A percentile compares a stretch with the other conserved stretches of the same genome.
These are phyloP conservation scores for Alethe castanea DNA, from an alignment of 2,113 vertebrate species.

Conservation along the genomic window DNA sequence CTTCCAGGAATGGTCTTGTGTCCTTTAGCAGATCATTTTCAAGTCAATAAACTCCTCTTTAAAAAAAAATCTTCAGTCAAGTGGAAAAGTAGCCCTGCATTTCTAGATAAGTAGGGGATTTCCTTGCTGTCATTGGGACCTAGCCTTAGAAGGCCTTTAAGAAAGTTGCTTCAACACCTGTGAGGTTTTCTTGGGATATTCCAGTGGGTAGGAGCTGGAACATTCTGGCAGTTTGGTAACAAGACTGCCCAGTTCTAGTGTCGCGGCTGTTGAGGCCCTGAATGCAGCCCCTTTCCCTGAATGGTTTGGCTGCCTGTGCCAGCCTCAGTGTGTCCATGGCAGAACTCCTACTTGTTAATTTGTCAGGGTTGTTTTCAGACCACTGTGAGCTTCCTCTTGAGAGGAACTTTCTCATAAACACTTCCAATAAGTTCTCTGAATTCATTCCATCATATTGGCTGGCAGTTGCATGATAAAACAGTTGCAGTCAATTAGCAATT, in stretches of 20 bases:
- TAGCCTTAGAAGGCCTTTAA: background rate
- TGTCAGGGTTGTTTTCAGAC: background rate
- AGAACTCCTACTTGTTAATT: background rate
- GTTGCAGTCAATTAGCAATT: background rate
- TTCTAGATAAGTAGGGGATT: background rate
- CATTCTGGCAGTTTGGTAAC: background rate
- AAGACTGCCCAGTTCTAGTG: background rate
- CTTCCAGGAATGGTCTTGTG: background rate
- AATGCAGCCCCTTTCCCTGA: background rate
- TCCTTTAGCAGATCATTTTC: background rate
- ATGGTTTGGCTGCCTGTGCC: background rate
- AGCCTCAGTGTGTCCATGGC: rapidly evolving
- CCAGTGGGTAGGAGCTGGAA: rapidly evolving
- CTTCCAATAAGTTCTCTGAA: background rate
- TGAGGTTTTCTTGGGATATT: background rate
- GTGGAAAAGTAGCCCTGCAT: background rate
- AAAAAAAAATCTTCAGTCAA: background rate
- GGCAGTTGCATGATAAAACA: background rate
- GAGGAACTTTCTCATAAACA: background rate
- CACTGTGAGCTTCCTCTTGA: background rate
- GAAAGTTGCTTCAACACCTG: background rate
- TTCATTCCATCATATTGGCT: background rate
- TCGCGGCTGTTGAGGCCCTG: background rate
- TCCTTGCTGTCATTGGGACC: background rate
- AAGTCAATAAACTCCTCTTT: background rate